Conservation (phyloP, 1,140 invertebrate species). For the Drosophila ambigua region DNA sequence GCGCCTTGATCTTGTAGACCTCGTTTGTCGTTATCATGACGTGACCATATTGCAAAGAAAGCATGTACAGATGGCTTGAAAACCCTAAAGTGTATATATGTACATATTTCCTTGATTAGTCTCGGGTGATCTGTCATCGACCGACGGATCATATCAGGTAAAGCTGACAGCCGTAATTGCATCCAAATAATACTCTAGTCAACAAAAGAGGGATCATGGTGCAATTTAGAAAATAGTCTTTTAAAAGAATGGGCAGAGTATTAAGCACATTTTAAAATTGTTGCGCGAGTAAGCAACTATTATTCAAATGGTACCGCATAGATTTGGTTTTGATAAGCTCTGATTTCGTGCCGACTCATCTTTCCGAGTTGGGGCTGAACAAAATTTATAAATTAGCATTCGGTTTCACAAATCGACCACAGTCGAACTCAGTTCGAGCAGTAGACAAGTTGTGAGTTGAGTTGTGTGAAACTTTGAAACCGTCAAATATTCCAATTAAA, state of each 20-base stretch:
- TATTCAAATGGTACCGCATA: constrained; percentile 20
- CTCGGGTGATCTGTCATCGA: constrained; percentile 8
- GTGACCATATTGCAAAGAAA: constrained; percentile 32
- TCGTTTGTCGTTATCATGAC: constrained; percentile 70
- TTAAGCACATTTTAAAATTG: too few relatives aligned
- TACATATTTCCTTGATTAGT: constrained; percentile 9
- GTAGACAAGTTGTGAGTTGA: constrained; percentile 27
- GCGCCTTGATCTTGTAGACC: constrained; percentile 75
- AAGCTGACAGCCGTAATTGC: constrained; percentile 18
- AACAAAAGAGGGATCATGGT: constrained; percentile 13
- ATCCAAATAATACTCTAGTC: constrained; percentile 7
- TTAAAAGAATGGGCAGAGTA: too few relatives aligned
- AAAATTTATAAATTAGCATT: constrained; percentile 54
- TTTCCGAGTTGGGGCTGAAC: constrained; percentile 17
- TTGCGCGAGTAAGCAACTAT: too few relatives aligned
- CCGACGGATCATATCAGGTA: constrained; percentile 24
- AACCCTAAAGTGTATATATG: constrained; percentile 25
- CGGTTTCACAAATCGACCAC: constrained; percentile 11
- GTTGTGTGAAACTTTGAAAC: not conserved
- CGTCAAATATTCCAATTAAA: constrained; percentile 1
- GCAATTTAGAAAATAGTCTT: constrained; percentile 1
- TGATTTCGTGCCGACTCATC: constrained; percentile 51
- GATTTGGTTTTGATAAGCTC: constrained; percentile 52
- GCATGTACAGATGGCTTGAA: constrained; percentile 14
- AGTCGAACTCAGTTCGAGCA: constrained; percentile 34